Conservation (phyloP, 64 coral and sea anemone species). For the Dendronephthya gigantea region DNA sequence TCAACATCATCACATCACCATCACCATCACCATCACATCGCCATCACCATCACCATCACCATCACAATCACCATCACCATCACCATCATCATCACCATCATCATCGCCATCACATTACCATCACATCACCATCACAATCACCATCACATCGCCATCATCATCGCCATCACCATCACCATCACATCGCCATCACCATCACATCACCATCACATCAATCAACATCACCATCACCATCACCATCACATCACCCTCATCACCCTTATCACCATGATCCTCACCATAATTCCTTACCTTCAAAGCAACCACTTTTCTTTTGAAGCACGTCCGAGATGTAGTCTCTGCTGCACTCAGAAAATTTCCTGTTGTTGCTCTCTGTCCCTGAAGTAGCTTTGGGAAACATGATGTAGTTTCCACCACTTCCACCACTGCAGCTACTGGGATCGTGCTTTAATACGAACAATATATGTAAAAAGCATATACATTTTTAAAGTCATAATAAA, state of each 20-base stretch:
- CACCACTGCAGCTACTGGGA: conserved; percentile 14
- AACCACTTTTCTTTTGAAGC: conserved; percentile 46
- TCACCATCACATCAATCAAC: no score
- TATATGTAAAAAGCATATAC: no score
- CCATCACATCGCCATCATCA: conserved; percentile 54
- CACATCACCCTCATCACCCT: conserved; percentile 67
- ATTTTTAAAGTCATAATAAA: no score
- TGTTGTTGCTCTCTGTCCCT: conserved; percentile 69
- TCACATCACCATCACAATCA: conserved; percentile 41
- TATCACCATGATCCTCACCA: background rate
- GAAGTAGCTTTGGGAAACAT: conserved; percentile 89
- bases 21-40: conserved; percentile 50
- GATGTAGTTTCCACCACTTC: conserved; percentile 61
- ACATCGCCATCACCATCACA: no score
- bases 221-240: conserved; percentile 36
- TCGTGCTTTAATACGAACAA: conserved; percentile 53
- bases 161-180: no score
- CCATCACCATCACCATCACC: conserved; percentile 60
- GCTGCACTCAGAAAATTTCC: conserved; percentile 72
- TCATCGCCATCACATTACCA: conserved; percentile 19
- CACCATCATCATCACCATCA: conserved; percentile 33
- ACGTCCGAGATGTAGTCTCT: conserved; percentile 40
- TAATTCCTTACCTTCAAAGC: conserved; percentile 52
- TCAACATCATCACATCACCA: no score
- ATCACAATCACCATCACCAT: conserved; percentile 10